Base-by-base conservation (phyloP, 64 coral and sea anemone genomes). In the Montipora capricornis region DNA sequence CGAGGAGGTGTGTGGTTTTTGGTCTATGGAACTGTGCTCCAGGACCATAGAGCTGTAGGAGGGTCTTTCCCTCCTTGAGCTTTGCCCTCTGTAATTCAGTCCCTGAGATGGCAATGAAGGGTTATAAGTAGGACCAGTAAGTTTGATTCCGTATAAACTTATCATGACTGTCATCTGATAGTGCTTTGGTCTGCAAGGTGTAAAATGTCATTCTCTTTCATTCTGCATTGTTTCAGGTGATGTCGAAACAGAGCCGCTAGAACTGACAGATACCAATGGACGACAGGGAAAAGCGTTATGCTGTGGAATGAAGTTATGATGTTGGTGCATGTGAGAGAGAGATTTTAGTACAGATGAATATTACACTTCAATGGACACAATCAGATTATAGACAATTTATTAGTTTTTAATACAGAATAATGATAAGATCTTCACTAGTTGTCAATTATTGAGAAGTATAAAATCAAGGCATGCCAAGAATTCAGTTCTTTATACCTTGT, bases 221-320 rank as follows among this genome's bases (percentile, higher is more conserved):
- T 48, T 66, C 49, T 68, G 3, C 5, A 47, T 47, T 84, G 29
- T 37, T 68, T 17, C 58, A 84, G 81, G 3, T 4, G 81, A 84
- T 16, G 60, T 0, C 47, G 81, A 68, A 67, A 68, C 14, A 48
- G 59, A 67, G 7, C n/a, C 81, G 16, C 44, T 84, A 19, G 81
- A 84, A 62, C 29, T 84, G 24, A 68, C 58, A 45, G 81, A 84
- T 14, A 13, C 29, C 46, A 44, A 26, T 2, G 4, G 29, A 13
- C 81, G 29, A 68, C 60, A 67, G 44, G 61, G 61, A 84, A 47
- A 58, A 37, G 5, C 29, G 2, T 2, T 58, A 8, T 84, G 81
- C 44, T 84, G 81, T 84, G 81, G 81, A 7, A 3, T 68, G 2
- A 67, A 19, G 22, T 68, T 84, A 67, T 84, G 60, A 84, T 68